Conservation (phyloP, 2,888 invertebrate species). For the Lepidocyrtoides sp. region DNA sequence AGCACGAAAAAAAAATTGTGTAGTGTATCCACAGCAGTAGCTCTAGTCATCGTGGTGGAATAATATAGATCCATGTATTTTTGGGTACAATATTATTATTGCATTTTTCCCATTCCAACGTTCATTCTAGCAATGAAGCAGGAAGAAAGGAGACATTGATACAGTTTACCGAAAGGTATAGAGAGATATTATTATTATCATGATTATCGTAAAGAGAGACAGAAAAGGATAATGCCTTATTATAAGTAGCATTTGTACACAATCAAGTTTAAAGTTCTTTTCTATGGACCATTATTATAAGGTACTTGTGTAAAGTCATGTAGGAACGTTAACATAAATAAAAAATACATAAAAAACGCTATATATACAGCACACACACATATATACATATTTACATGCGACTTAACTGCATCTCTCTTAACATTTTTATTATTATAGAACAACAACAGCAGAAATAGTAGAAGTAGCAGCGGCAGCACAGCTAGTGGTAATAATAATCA, state of each 20-base stretch:
- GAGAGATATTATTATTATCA: too few species aligned
- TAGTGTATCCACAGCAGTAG: too few species aligned
- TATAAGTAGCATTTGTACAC: not conserved
- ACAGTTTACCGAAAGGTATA: not conserved
- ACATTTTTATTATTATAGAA: too few species aligned
- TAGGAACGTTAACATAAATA: not conserved
- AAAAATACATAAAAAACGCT: too few species aligned
- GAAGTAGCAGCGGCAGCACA: too few species aligned
- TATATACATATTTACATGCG: not conserved
- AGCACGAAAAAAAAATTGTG: too few species aligned
- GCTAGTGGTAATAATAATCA: too few species aligned
- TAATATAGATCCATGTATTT: not conserved
- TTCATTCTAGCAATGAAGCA: conserved; percentile 19
- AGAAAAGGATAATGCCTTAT: not conserved
- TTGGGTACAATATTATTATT: not conserved
- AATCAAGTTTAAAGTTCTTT: conserved; percentile 14
- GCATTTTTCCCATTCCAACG: not conserved
- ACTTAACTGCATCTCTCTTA: not conserved
- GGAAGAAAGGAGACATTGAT: conserved; percentile 6
- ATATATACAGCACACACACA: not conserved
- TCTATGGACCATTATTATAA: not conserved
- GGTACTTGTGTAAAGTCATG: conserved; percentile 1
- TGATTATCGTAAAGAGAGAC: not conserved
- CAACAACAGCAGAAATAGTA: not conserved
- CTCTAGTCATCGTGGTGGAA: too few species aligned